Base-by-base conservation (phyloP, 1,140 invertebrate genomes). In the Leptoteleia sp. region DNA sequence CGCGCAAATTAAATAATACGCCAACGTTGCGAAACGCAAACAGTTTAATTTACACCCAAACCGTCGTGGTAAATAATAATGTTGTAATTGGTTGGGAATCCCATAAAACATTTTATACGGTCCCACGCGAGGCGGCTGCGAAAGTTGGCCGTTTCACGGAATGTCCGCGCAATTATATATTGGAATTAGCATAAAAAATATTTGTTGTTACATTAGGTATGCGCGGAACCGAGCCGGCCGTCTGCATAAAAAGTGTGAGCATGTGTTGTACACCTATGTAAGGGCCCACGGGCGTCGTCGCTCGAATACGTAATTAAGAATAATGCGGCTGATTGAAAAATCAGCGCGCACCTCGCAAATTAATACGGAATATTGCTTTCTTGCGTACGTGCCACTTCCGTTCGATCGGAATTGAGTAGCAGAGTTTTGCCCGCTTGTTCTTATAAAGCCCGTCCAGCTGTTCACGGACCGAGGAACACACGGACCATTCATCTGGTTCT, bases 291-390 rank as follows among this genome's bases (percentile, higher is more conserved):
- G 38, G 43, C 19, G 47, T 52, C 64, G 50, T 67, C 33, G 42
- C 6, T 67, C 42, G 64, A 67, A 67, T 67, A 55, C 64, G 4
- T 67, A 55, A 55, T 67, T 55, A 47, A 55, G 40, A 55, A 47
- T 19, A 11, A 11, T 22, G 16, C 29, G 16, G 33, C 40, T 67
- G 40, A 67, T 67, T 31, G 55, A 15, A 55, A 67, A 55, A 67
- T 67, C 42, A n/a, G 12, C n/a, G 38, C 64, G 64, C 50, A 5
- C 8, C 19, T 27, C 12, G 50, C 48, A 55, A 67, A 55, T 67
- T 67, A 67, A 67, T 67, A 67, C 42, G 27, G 40, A 67, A 67
- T 67, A 67, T 67, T 55, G 27, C 40, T 55, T 45, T 67, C 22
- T 54, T 45, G 16, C 3, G 54, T 55, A 55, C 48, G 48, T 55